phyloP scores from a whole-genome alignment of 2,888 invertebrate species.

The Quadroppia sp. region DNA sequence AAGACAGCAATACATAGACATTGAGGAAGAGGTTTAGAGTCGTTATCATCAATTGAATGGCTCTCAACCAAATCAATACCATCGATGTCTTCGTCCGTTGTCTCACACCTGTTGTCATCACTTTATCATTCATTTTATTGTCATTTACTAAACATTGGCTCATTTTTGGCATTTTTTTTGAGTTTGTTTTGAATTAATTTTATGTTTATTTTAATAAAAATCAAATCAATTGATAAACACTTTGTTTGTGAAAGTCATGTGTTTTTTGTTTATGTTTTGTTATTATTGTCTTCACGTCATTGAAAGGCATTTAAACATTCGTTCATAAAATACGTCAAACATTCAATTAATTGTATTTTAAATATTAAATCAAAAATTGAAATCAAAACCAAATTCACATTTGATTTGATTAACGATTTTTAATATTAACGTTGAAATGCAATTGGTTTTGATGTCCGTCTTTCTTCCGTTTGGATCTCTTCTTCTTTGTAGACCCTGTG shows the following conservation, averaged over 20 bases:
- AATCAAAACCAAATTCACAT: not conserved
- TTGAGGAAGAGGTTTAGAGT: conserved; percentile 39
- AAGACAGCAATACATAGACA: conserved; percentile 38
- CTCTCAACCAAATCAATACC: conserved; percentile 33
- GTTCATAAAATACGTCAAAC: too few relatives aligned
- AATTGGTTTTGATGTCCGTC: not conserved
- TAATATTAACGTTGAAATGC: not conserved
- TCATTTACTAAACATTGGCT: not conserved
- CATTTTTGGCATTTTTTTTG: not conserved
- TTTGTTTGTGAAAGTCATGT: not conserved
- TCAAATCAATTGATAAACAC: too few relatives aligned
- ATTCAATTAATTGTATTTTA: not conserved
- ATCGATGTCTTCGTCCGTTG: not conserved
- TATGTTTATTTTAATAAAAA: not conserved
- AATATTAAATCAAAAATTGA: not conserved
- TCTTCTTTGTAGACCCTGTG: not conserved
- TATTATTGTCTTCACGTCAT: not conserved
- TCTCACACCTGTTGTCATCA: not conserved
- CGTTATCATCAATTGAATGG: conserved; percentile 27
- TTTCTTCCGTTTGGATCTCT: not conserved
- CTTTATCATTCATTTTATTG: not conserved
- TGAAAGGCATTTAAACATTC: too few relatives aligned
- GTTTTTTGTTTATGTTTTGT: not conserved
- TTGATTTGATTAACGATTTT: not conserved
- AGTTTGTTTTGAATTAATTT: not conserved